phyloP scores from a whole-genome alignment of 2,888 invertebrate genomes.

The Callosobruchus maculatus region DNA sequence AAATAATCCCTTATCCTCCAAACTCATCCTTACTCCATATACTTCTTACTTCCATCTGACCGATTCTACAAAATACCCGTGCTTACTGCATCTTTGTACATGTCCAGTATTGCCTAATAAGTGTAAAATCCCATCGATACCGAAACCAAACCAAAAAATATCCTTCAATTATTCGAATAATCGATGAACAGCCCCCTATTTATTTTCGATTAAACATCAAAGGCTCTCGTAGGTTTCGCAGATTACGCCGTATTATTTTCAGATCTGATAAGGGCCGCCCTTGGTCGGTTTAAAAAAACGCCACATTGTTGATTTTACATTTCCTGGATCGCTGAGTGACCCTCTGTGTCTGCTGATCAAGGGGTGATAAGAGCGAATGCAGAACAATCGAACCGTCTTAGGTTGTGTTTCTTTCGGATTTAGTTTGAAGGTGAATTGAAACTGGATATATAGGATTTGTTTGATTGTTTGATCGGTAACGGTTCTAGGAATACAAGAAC shows the following conservation, averaged over 20 bases:
- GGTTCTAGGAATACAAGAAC: background rate
- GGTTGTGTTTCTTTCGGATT: slow-evolving; percentile 15
- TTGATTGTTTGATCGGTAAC: background rate
- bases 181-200: slow-evolving; percentile 32
- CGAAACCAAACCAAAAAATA: background rate
- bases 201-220: slow-evolving; percentile 47
- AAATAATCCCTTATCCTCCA: background rate
- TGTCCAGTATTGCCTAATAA: slow-evolving; percentile 10
- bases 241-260: slow-evolving; percentile 41
- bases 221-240: slow-evolving; percentile 45
- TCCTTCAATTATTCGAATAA: slow-evolving; percentile 25
- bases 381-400: slow-evolving; percentile 23
- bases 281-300: slow-evolving; percentile 30
- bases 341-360: background rate
- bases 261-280: slow-evolving; percentile 42
- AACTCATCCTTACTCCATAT: background rate
- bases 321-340: slow-evolving; percentile 32
- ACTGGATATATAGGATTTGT: background rate
- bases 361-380: background rate
- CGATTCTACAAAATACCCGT: background rate
- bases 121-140: slow-evolving; percentile 39
- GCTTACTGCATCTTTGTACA: background rate
- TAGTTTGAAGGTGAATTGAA: background rate
- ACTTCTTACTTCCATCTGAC: background rate
- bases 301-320: slow-evolving; percentile 38